Percentiles rank a stretch among this genome's conserved stretches.
phyloP scores from a whole-genome alignment of 1,140 invertebrate genomes.

The Monochamus saltuarius region DNA sequence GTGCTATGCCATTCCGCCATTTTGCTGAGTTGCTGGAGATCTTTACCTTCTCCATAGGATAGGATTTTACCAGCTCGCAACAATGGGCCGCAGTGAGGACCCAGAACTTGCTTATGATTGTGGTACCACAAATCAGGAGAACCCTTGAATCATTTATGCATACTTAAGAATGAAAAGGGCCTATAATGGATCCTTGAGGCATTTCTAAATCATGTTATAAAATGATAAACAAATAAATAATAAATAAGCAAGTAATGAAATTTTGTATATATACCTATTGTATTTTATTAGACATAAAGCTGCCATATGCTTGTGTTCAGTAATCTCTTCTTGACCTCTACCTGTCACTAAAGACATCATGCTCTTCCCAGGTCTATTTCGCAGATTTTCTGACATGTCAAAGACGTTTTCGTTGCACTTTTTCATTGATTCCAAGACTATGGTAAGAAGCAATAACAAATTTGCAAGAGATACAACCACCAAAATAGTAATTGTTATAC shows the following conservation, averaged over 20 bases:
- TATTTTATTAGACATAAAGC: slow-evolving; percentile 21
- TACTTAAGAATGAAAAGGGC: not conserved
- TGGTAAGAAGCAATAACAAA: slow-evolving; percentile 25
- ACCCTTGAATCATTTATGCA: not conserved
- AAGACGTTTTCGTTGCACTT: slow-evolving; percentile 17
- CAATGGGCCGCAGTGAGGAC: slow-evolving; percentile 27
- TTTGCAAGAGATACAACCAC: slow-evolving; percentile 31
- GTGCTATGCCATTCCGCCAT: slow-evolving; percentile 21
- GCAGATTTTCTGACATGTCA: slow-evolving; percentile 11
- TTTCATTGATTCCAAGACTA: slow-evolving; percentile 29
- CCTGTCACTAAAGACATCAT: slow-evolving; percentile 11
- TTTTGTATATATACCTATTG: not conserved
- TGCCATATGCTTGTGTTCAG: slow-evolving; percentile 11
- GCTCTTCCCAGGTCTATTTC: slow-evolving; percentile 14
- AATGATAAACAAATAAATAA: too few species aligned
- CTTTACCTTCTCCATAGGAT: slow-evolving; percentile 21
- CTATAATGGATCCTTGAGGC: not conserved
- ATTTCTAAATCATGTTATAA: not conserved
- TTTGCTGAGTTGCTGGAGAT: slow-evolving; percentile 26
- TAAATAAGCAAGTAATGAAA: too few species aligned
- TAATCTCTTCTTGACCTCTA: slow-evolving; percentile 20
- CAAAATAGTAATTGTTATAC: slow-evolving; percentile 27
- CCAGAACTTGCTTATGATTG: slow-evolving; percentile 32
- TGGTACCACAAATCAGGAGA: slow-evolving; percentile 12
- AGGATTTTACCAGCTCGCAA: slow-evolving; percentile 13